Conservation (phyloP, 2,797 vertebrate genomes). For the Thunnus albacares region DNA sequence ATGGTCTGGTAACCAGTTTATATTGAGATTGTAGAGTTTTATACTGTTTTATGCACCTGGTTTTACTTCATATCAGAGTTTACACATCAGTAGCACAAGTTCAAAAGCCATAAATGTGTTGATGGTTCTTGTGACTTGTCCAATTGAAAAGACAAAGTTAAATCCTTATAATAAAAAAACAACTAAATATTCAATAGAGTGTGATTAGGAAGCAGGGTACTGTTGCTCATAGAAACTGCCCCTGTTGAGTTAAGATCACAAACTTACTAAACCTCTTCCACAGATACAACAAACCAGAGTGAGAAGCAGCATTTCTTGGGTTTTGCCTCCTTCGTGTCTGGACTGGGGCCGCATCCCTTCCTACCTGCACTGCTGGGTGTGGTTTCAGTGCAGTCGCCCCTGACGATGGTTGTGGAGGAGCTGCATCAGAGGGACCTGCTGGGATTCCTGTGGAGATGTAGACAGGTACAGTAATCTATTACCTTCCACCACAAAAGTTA, state of each 20-base stretch:
- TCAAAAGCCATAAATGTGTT: conserved; percentile 2
- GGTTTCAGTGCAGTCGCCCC: conserved; percentile 81
- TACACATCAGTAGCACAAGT: not conserved
- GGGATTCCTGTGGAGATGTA: conserved; percentile 92
- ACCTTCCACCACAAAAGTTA: not conserved
- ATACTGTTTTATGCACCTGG: not conserved
- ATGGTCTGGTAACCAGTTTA: not conserved
- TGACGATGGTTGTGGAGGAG: conserved; percentile 88
- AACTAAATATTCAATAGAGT: not conserved
- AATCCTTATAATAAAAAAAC: not conserved
- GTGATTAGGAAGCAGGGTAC: not conserved
- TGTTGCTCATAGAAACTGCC: not conserved
- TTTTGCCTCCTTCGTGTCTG: conserved; percentile 89
- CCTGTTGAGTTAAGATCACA: not conserved
- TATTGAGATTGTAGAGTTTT: not conserved
- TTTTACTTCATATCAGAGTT: not conserved
- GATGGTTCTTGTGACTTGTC: not conserved
- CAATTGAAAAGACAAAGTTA: not conserved
- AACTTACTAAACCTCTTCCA: not conserved
- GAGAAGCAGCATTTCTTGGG: conserved; percentile 88
- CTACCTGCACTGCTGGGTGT: conserved; percentile 89
- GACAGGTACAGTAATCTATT: conserved; percentile 72
- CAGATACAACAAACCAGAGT: conserved; percentile 78
- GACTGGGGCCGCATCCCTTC: conserved; percentile 88
- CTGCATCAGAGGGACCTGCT: conserved; percentile 89